A percentile compares a stretch with the other conserved stretches of the same genome.
Conservation (phyloP, 2,113 vertebrate species). For the Stigmatopora argus region DNA sequence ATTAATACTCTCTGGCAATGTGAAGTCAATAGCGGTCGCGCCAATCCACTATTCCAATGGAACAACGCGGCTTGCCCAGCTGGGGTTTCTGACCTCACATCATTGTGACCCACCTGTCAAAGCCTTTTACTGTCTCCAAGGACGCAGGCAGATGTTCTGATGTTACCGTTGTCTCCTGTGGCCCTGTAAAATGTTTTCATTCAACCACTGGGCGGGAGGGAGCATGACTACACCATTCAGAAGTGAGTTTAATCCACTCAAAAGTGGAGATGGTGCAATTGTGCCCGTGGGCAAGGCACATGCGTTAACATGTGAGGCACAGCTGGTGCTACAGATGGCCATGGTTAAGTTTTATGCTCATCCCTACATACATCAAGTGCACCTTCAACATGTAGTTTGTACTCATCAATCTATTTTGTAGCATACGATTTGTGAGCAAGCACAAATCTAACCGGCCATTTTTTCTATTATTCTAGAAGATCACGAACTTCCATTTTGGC, state of each 20-base stretch:
- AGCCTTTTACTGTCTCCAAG: constrained; percentile 50
- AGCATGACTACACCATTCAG: constrained; percentile 26
- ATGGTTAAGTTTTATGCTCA: constrained; percentile 8
- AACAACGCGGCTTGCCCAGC: constrained; percentile 53
- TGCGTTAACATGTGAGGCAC: constrained; percentile 24
- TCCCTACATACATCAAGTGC: background rate
- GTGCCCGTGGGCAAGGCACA: constrained; percentile 42
- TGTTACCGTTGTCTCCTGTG: constrained; percentile 47
- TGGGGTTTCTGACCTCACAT: constrained; percentile 62
- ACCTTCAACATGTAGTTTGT: constrained; percentile 22
- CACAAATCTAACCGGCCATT: constrained; percentile 36
- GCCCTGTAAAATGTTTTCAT: constrained; percentile 38
- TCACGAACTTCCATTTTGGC: constrained; percentile 49
- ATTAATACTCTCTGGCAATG: constrained; percentile 46
- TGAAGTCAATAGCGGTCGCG: constrained; percentile 50
- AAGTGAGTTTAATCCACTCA: constrained; percentile 40
- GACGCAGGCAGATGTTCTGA: constrained; percentile 61
- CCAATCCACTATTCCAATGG: constrained; percentile 44
- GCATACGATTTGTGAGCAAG: constrained; percentile 37
- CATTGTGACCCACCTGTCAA: constrained; percentile 62
- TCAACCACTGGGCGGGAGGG: constrained; percentile 38
- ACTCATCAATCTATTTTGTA: constrained; percentile 31
- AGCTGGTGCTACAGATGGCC: constrained; percentile 23
- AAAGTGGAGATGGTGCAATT: constrained; percentile 13
- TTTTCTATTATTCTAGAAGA: constrained; percentile 48